Evolutionary conservation across 1,140 invertebrate genomes (phyloP).

Genomic region (Rhyacophila brunnea): DNA sequence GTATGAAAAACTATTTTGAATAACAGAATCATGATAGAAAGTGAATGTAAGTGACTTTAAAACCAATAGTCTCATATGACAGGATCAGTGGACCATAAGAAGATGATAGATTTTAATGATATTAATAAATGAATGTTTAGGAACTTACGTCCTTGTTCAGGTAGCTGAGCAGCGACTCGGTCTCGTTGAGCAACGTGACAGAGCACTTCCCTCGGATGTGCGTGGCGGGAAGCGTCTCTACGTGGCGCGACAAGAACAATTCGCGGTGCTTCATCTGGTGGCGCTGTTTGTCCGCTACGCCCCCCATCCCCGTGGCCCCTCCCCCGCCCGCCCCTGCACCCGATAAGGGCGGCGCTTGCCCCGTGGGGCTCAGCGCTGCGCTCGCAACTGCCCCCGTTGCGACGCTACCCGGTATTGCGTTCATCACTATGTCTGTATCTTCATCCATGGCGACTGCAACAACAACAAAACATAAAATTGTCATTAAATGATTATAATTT

Average conservation of each 20-base stretch:
- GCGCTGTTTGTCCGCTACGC: slow-evolving; percentile 67
- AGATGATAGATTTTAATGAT: no score
- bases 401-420: slow-evolving; percentile 40
- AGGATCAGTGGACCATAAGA: no score
- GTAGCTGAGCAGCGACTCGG: slow-evolving; percentile 93
- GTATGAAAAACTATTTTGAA: no score
- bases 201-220: slow-evolving; percentile 99
- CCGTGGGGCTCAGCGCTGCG: slow-evolving; percentile 54
- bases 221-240: slow-evolving; percentile 96
- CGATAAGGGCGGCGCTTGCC: slow-evolving; percentile 41
- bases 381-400: slow-evolving; percentile 40
- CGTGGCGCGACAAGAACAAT: slow-evolving; percentile 95
- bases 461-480: background rate
- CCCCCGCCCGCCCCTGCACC: slow-evolving; percentile 38
- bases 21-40: no score
- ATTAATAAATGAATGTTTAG: no score
- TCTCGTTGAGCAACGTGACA: slow-evolving; percentile 97
- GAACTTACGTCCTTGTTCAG: slow-evolving; percentile 90
- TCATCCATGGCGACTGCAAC: slow-evolving; percentile 21
- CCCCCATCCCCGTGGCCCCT: slow-evolving; percentile 1
- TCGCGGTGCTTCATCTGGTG: slow-evolving; percentile 97
- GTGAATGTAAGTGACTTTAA: no score
- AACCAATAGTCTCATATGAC: no score
- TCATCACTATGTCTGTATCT: background rate
- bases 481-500: background rate